Evolutionary conservation across 2,888 invertebrate genomes (phyloP).

Genomic region (Melinaea menophilus): DNA sequence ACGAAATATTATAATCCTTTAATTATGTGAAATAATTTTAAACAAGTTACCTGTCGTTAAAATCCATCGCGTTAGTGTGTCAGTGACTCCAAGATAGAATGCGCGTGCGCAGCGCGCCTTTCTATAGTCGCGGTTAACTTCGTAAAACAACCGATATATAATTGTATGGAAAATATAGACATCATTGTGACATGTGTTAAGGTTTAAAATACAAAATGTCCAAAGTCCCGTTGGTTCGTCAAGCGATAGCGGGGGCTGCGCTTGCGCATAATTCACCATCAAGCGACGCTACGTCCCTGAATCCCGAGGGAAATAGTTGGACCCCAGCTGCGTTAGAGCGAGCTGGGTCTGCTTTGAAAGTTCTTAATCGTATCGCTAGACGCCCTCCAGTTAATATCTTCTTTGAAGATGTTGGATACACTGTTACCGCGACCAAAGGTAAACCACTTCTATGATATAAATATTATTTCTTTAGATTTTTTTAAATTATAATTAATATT

Average conservation of each 20-base stretch:
- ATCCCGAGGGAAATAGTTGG: conserved; percentile 51
- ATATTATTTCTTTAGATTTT: too few species aligned
- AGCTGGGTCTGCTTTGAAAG: conserved; percentile 71
- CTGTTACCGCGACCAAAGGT: conserved; percentile 70
- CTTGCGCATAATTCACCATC: conserved; percentile 46
- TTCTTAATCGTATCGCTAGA: conserved; percentile 76
- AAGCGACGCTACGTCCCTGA: conserved; percentile 30
- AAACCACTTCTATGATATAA: conserved; percentile 17
- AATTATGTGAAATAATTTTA: conserved; percentile 1
- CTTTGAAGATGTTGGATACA: conserved; percentile 78
- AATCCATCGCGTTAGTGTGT: conserved; percentile 20
- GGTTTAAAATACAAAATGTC: conserved; percentile 47
- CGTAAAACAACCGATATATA: conserved; percentile 1
- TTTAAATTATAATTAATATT: too few species aligned
- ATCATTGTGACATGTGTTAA: conserved; percentile 22
- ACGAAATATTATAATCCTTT: too few species aligned
- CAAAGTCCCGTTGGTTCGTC: conserved; percentile 60
- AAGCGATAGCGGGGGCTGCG: conserved; percentile 63
- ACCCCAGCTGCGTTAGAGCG: conserved; percentile 71
- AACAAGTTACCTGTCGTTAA: conserved; percentile 5
- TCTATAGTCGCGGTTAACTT: conserved; percentile 14
- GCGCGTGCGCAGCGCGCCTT: conserved; percentile 34
- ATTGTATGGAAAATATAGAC: background rate
- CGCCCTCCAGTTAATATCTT: conserved; percentile 78
- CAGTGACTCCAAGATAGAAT: conserved; percentile 27